A percentile compares a stretch with the other conserved stretches of the same genome.
Conservation (phyloP, 2,797 vertebrate species). For the Myotis vivesi region DNA sequence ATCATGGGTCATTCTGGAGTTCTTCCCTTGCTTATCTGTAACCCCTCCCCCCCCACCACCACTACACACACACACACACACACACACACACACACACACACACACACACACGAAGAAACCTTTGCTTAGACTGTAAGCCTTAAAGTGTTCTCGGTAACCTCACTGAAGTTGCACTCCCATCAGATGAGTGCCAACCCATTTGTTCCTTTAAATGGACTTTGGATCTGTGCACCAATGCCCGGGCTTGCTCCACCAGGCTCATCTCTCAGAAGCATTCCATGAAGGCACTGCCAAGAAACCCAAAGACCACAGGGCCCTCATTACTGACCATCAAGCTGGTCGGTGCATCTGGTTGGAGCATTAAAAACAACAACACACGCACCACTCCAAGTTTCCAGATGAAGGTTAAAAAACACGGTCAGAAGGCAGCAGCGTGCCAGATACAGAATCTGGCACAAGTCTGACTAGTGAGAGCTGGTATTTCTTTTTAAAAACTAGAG, state of each 20-base stretch:
- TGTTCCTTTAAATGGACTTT: constrained; percentile 22
- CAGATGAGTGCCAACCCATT: not conserved
- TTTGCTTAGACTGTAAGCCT: not conserved
- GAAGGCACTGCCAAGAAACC: not conserved
- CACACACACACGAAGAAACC: not conserved
- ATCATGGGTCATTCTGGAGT: rapidly evolving
- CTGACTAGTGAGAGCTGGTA: not conserved
- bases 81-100: too few relatives aligned
- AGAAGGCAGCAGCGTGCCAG: constrained; percentile 36
- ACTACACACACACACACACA: too few relatives aligned
- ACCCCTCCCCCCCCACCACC: not conserved
- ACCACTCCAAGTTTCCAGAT: constrained; percentile 39
- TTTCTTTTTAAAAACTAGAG: constrained; percentile 65
- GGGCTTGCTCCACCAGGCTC: not conserved
- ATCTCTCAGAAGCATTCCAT: not conserved
- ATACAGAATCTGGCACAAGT: constrained; percentile 17
- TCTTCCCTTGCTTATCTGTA: not conserved
- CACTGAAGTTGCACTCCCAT: not conserved
- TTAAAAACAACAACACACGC: not conserved
- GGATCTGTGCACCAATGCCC: not conserved
- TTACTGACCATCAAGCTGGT: not conserved
- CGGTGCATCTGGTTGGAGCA: not conserved
- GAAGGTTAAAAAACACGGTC: constrained; percentile 53
- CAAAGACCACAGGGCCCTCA: constrained; percentile 25
- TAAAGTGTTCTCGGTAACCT: not conserved